phyloP scores from a whole-genome alignment of 2,113 vertebrate species.

The Ictidomys tridecemlineatus region DNA sequence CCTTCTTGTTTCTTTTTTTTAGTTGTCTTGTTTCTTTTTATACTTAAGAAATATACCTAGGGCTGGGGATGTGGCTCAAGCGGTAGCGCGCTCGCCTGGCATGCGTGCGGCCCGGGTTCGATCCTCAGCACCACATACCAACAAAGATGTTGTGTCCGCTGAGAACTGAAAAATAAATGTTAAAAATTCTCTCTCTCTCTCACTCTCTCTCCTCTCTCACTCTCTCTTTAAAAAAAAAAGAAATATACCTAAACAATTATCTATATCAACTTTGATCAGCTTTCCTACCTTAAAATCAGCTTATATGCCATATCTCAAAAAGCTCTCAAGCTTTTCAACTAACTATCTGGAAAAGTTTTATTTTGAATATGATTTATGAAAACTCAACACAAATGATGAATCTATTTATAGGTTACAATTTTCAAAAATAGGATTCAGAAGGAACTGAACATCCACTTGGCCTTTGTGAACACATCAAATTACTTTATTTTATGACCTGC shows the following conservation, averaged over 20 bases:
- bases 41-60: not conserved
- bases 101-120: no score
- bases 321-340: not conserved
- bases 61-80: no score
- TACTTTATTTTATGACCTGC: not conserved
- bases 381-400: not conserved
- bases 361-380: not conserved
- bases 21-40: not conserved
- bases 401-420: not conserved
- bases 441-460: not conserved
- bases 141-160: no score
- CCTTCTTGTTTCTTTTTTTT: not conserved
- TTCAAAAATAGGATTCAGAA: not conserved
- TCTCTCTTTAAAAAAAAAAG: no score
- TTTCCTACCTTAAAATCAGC: slow-evolving; percentile 27
- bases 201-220: no score
- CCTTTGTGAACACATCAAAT: not conserved
- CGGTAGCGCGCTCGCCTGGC: no score
- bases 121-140: no score
- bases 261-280: not conserved
- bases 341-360: fast-evolving
- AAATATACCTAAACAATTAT: not conserved
- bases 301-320: slow-evolving; percentile 25
- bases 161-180: no score
- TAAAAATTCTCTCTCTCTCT: no score